Conservation (phyloP, 2,888 invertebrate species). For the Amiota communis region DNA sequence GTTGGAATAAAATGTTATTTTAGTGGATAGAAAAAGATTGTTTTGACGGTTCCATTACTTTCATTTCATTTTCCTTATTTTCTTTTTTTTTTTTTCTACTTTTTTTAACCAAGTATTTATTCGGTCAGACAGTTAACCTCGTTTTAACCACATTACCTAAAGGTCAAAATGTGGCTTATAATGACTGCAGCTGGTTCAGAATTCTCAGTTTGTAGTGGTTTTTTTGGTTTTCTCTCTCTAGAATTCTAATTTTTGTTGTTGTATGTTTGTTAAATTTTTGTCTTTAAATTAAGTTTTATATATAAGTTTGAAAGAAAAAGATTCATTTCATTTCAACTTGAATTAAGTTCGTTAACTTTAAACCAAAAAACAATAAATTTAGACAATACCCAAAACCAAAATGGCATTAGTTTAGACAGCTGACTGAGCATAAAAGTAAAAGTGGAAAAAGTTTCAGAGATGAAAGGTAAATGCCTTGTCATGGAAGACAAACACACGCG, state of each 20-base stretch:
- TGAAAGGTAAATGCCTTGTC: no score
- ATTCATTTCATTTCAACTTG: no score
- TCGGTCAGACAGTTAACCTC: slow-evolving; percentile 15
- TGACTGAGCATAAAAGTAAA: slow-evolving; percentile 33
- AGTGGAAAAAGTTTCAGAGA: no score
- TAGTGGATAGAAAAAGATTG: not conserved
- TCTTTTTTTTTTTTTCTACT: slow-evolving; percentile 13
- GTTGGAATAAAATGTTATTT: no score
- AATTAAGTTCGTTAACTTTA: no score
- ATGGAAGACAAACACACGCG: no score
- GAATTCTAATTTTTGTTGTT: not conserved
- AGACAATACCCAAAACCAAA: slow-evolving; percentile 56
- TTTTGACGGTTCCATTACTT: not conserved
- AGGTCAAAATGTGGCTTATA: slow-evolving; percentile 8
- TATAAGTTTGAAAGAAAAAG: no score
- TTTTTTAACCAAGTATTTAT: not conserved
- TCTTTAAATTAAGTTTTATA: no score
- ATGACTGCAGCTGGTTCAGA: not conserved
- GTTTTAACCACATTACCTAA: not conserved
- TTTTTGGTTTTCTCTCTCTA: no score
- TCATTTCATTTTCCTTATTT: not conserved
- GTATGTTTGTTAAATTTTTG: not conserved
- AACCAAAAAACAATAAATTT: slow-evolving; percentile 38
- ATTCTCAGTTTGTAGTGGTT: not conserved
- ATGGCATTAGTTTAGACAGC: slow-evolving; percentile 61